These are phyloP conservation scores for Etheostoma cragini DNA, from an alignment of 2,113 vertebrate species.

Conservation along the genomic window DNA sequence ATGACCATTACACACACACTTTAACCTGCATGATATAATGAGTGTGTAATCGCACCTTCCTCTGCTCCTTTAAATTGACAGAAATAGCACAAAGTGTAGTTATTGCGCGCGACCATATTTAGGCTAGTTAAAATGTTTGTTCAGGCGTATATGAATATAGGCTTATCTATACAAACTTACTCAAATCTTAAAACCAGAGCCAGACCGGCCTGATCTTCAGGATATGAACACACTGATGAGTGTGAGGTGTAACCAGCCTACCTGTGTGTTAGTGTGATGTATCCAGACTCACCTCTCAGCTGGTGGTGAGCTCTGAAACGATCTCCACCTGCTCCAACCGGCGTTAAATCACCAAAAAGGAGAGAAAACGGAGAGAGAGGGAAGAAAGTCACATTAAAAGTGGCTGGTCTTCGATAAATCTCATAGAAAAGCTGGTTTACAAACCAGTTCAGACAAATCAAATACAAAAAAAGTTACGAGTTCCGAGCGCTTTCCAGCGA, in stretches of 20 bases:
- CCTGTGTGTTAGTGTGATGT: conserved; percentile 19
- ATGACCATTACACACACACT: background rate
- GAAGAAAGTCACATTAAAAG: background rate
- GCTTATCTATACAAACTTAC: no score
- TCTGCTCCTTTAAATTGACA: background rate
- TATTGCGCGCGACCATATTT: accelerated
- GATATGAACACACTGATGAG: accelerated
- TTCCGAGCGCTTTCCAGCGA: background rate
- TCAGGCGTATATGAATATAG: no score
- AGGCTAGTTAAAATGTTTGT: no score
- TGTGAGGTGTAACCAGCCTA: background rate
- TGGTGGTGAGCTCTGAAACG: background rate
- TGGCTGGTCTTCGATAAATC: background rate
- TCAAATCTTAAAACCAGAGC: background rate
- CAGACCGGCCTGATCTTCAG: background rate
- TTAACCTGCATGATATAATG: background rate
- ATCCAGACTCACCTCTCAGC: background rate
- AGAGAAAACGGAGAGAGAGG: no score
- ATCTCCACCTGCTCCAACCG: conserved; percentile 31
- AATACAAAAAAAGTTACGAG: background rate
- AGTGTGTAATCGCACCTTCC: background rate
- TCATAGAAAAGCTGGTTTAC: no score
- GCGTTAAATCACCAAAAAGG: background rate
- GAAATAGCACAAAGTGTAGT: background rate
- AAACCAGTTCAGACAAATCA: background rate